Percentiles rank a stretch among this genome's conserved stretches.
Evolutionary conservation across 2,113 vertebrate species (phyloP).

Genomic region (Spea multiplicata): DNA sequence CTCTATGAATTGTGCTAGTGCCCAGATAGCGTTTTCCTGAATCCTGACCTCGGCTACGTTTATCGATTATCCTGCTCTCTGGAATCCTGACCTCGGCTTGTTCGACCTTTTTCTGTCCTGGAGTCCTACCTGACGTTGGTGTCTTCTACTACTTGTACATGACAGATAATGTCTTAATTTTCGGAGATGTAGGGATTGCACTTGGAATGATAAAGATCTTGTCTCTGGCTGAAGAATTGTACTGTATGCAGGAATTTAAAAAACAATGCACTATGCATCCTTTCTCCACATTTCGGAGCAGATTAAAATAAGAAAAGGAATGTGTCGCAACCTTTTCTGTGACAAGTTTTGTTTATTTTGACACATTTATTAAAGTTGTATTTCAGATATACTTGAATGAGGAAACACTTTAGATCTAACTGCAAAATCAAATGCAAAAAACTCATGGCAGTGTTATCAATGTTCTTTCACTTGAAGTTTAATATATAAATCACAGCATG

Average conservation of each 20-base stretch:
- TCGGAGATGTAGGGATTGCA: not conserved
- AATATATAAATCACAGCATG: constrained; percentile 33
- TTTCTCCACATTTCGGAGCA: constrained; percentile 17
- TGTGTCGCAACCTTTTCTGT: constrained; percentile 9
- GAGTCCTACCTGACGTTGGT: too few species aligned
- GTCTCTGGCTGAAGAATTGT: not conserved
- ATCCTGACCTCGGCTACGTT: too few species aligned
- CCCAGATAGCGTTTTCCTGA: too few species aligned
- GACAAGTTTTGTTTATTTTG: constrained; percentile 38
- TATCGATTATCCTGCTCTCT: too few species aligned
- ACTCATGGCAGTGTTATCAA: constrained; percentile 21
- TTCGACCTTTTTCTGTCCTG: too few species aligned
- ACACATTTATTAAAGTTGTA: constrained; percentile 42
- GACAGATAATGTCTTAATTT: not conserved
- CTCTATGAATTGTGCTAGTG: too few species aligned
- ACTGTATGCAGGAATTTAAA: constrained; percentile 29
- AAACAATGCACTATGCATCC: constrained; percentile 10
- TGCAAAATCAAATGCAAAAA: constrained; percentile 36
- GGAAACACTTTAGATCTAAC: constrained; percentile 35
- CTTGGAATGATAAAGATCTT: constrained; percentile 5
- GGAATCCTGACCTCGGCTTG: too few species aligned
- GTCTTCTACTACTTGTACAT: too few species aligned
- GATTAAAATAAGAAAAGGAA: constrained; percentile 34
- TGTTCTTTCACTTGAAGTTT: constrained; percentile 13
- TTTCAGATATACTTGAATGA: constrained; percentile 25